Percentiles rank a stretch among this genome's conserved stretches.
phyloP scores from a whole-genome alignment of 2,888 invertebrate genomes.

The Melinopterus prodromus region DNA sequence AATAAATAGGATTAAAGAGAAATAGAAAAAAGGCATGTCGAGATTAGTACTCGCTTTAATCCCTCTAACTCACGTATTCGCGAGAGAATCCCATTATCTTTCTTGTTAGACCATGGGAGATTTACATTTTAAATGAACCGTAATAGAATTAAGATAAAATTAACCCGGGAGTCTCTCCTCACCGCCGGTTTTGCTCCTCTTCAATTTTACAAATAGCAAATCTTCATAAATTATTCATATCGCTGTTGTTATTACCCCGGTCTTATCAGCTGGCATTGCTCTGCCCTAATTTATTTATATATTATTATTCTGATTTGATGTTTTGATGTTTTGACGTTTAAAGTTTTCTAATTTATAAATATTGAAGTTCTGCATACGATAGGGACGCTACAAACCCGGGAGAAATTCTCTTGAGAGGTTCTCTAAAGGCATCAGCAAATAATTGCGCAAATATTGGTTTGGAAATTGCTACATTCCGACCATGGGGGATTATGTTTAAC shows the following conservation, averaged over 20 bases:
- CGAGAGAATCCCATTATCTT: conserved; percentile 23
- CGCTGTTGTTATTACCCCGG: neutral
- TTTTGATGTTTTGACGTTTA: too few species aligned
- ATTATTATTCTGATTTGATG: neutral
- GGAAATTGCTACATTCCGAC: neutral
- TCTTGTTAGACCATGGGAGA: conserved; percentile 22
- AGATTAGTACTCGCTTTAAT: neutral
- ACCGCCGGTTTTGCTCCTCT: neutral
- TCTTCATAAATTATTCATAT: conserved; percentile 8
- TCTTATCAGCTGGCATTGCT: neutral
- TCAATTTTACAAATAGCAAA: conserved; percentile 13
- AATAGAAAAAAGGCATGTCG: too few species aligned
- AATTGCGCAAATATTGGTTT: neutral
- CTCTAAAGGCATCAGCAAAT: neutral
- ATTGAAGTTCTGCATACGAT: neutral
- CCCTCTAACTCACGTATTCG: conserved; percentile 16
- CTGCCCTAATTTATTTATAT: neutral
- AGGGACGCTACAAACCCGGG: neutral
- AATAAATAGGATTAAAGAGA: too few species aligned
- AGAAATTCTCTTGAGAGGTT: neutral
- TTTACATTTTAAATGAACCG: conserved; percentile 25
- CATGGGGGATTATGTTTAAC: neutral
- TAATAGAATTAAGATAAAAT: conserved; percentile 26
- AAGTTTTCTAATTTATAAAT: neutral
- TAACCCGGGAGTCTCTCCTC: conserved; percentile 14